phyloP scores from a whole-genome alignment of 35 echinoderm and acorn worm genomes.

The Apostichopus parvimensis region DNA sequence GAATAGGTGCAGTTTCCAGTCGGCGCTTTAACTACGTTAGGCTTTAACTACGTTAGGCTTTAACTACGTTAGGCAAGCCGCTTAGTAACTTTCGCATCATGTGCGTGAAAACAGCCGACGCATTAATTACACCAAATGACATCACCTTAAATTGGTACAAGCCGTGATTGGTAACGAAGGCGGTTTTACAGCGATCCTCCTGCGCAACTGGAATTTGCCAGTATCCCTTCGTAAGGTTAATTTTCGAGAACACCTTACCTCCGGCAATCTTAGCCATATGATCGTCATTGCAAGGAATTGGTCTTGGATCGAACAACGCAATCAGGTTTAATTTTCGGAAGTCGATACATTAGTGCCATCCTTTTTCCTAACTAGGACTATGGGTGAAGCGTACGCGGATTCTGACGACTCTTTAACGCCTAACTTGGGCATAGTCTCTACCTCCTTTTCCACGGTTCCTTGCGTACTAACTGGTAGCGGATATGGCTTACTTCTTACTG shows the following conservation, averaged over 20 bases:
- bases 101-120: not conserved
- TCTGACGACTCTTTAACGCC: not conserved
- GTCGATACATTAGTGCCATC: conserved; percentile 27
- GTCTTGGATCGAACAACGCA: conserved; percentile 33
- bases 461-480: not conserved
- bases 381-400: not conserved
- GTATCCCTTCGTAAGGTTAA: conserved; percentile 54
- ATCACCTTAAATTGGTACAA: not conserved
- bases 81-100: not conserved
- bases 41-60: too few relatives aligned
- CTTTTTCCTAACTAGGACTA: conserved; percentile 53
- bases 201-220: conserved; percentile 55
- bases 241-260: conserved; percentile 46
- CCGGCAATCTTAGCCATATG: conserved; percentile 6
- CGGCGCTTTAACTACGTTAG: not conserved
- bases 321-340: conserved; percentile 32
- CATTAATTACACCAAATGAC: not conserved
- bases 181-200: not conserved
- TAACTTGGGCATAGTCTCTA: not conserved
- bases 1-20: not conserved
- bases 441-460: not conserved
- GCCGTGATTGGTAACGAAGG: not conserved
- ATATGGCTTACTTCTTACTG: conserved; percentile 9
- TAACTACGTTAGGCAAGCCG: not conserved
- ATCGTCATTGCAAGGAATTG: conserved; percentile 43